Percentiles rank a stretch among this genome's conserved stretches.
Conservation (phyloP, 2,797 vertebrate species). For the Lagodon rhomboides region DNA sequence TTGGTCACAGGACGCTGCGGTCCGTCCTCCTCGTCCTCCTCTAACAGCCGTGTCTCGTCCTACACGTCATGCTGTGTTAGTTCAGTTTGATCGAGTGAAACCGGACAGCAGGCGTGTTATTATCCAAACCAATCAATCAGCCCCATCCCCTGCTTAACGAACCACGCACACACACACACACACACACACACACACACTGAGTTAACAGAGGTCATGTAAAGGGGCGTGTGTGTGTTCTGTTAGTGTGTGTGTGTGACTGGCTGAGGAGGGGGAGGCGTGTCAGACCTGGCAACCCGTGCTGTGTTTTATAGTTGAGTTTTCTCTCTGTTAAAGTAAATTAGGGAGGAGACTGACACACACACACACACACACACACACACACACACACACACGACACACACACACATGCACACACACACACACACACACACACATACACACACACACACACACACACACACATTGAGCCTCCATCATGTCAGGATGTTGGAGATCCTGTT, state of each 20-base stretch:
- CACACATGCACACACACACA: background rate
- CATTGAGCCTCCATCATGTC: too few relatives aligned
- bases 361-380: conserved; percentile 1
- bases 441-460: background rate
- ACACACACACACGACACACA: too few relatives aligned
- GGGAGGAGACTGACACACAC: conserved; percentile 7
- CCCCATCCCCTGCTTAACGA: conserved; percentile 55
- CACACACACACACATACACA: background rate
- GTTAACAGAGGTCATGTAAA: conserved; percentile 44
- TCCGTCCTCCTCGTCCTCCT: background rate
- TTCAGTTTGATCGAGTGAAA: conserved; percentile 49
- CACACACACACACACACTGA: conserved; percentile 21
- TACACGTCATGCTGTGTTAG: conserved; percentile 65
- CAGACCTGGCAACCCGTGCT: conserved; percentile 19
- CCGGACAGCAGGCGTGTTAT: conserved; percentile 59
- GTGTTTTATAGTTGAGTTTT: background rate
- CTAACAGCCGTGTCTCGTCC: conserved; percentile 48
- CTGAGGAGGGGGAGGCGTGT: conserved; percentile 24
- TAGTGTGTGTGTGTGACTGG: background rate
- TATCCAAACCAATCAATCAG: conserved; percentile 73
- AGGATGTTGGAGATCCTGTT: too few relatives aligned
- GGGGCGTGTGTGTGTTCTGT: conserved; percentile 31
- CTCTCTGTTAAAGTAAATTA: background rate
- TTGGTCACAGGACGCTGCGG: too few relatives aligned
- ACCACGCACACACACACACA: conserved; percentile 27